phyloP scores from a whole-genome alignment of 1,140 invertebrate genomes.

The Diachasma alloeum region DNA sequence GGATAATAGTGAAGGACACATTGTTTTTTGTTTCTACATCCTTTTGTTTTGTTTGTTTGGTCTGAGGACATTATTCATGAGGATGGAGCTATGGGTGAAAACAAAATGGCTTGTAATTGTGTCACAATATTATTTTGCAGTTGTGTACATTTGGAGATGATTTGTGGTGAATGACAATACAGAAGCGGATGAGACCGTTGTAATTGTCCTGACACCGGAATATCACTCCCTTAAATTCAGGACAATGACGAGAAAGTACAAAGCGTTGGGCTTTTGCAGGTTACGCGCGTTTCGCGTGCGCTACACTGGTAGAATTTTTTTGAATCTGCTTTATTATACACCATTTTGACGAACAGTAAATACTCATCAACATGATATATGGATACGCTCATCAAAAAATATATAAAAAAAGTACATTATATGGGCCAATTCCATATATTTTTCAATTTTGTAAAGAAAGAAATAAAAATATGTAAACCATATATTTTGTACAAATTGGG shows the following conservation, averaged over 20 bases:
- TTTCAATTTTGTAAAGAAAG: no score
- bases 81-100: neutral
- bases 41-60: neutral
- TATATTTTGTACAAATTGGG: no score
- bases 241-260: neutral
- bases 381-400: no score
- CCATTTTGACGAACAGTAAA: no score
- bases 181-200: neutral
- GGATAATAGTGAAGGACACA: neutral
- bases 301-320: no score
- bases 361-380: no score
- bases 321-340: no score
- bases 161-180: neutral
- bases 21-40: neutral
- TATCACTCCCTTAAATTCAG: neutral
- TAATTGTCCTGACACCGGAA: neutral
- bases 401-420: no score
- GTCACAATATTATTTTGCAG: neutral
- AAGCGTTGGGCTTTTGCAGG: no score
- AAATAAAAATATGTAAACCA: no score
- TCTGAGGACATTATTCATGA: neutral
- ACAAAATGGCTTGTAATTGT: neutral
- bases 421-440: no score
- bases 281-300: no score
- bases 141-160: neutral